Percentiles rank a stretch among this genome's conserved stretches.
phyloP scores from a whole-genome alignment of 2,888 invertebrate species.

The Carabus problematicus region DNA sequence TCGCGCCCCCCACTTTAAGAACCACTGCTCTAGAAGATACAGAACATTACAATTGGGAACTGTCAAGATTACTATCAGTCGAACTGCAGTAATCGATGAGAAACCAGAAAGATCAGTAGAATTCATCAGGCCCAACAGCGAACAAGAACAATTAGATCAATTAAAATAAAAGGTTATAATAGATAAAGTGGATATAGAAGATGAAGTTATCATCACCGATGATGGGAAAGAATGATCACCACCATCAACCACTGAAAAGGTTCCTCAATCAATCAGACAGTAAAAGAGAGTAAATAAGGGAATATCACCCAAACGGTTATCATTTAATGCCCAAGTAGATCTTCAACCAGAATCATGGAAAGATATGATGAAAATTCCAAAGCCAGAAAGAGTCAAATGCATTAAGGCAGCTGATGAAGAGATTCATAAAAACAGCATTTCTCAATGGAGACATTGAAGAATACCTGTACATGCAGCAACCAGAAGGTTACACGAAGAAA shows the following conservation, averaged over 20 bases:
- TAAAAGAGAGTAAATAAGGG: slow-evolving; percentile 13
- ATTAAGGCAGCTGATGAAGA: slow-evolving; percentile 46
- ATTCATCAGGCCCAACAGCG: not conserved
- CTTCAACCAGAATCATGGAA: not conserved
- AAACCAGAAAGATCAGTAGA: not conserved
- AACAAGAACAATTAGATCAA: slow-evolving; percentile 4
- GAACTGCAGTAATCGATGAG: slow-evolving; percentile 39
- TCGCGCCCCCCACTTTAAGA: too few species aligned
- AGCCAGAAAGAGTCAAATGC: slow-evolving; percentile 40
- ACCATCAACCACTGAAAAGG: too few species aligned
- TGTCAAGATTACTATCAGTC: slow-evolving; percentile 40
- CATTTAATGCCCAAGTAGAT: not conserved
- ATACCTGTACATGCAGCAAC: slow-evolving; percentile 24
- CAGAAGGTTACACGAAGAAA: slow-evolving; percentile 13
- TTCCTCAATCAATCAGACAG: too few species aligned
- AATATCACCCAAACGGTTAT: slow-evolving; percentile 7
- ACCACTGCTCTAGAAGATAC: slow-evolving; percentile 47
- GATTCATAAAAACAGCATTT: slow-evolving; percentile 45
- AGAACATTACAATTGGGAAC: slow-evolving; percentile 42
- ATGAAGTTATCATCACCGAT: not conserved
- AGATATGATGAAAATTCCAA: slow-evolving; percentile 9
- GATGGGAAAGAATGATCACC: slow-evolving; percentile 5
- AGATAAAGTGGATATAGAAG: not conserved
- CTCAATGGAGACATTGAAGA: slow-evolving; percentile 47
- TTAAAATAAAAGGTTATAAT: not conserved